These are phyloP conservation scores for Takifugu bimaculatus DNA, from an alignment of 2,113 vertebrate genomes.

Conservation along the genomic window DNA sequence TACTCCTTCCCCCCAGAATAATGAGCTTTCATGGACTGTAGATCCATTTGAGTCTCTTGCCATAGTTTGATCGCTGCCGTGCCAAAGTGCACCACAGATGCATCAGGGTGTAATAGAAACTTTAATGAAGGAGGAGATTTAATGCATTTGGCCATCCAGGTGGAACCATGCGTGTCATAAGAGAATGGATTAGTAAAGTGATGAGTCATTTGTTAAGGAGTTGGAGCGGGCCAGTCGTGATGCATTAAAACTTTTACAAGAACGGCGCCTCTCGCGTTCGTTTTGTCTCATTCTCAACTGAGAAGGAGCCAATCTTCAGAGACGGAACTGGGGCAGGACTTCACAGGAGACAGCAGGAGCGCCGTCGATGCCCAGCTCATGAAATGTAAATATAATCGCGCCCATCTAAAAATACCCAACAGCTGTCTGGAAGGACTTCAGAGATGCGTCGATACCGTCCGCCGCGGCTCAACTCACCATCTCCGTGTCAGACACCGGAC, in stretches of 20 bases:
- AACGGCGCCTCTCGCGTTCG: constrained; percentile 2
- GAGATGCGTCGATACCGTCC: constrained; percentile 6
- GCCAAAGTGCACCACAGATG: constrained; percentile 14
- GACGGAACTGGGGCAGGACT: constrained; percentile 18
- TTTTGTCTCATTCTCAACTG: constrained; percentile 13
- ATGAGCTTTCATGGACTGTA: constrained; percentile 13
- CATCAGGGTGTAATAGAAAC: constrained; percentile 12
- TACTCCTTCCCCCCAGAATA: constrained; percentile 2
- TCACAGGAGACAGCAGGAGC: constrained; percentile 11
- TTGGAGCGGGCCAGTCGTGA: background rate
- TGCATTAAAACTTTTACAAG: constrained; percentile 25
- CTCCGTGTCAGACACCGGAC: constrained; percentile 72
- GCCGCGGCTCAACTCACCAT: constrained; percentile 63
- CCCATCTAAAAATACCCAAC: constrained; percentile 13
- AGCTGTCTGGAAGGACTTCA: background rate
- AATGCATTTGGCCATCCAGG: constrained; percentile 38
- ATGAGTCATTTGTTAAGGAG: constrained; percentile 35
- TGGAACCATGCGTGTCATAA: background rate
- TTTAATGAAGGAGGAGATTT: constrained; percentile 32
- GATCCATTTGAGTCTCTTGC: constrained; percentile 11
- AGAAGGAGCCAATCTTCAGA: constrained; percentile 7
- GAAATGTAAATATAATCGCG: constrained; percentile 29
- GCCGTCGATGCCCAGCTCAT: background rate
- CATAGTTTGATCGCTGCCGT: constrained; percentile 23
- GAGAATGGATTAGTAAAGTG: constrained; percentile 28